Percentiles rank a stretch among this genome's conserved stretches.
Conservation (phyloP, 2,113 vertebrate species). For the Chrysochloris asiatica region DNA sequence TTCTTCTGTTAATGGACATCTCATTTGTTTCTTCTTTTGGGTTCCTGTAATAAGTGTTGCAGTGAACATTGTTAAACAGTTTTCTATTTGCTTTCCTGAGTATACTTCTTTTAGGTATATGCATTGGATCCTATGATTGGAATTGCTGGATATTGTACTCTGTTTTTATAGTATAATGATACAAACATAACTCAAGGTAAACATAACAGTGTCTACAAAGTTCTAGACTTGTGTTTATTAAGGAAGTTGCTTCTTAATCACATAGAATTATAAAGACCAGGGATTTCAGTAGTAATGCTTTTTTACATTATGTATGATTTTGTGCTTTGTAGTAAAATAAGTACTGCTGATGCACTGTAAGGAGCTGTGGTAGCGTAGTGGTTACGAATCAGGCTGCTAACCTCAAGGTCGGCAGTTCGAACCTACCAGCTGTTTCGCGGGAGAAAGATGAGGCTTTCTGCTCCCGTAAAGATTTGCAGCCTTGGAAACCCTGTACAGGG, state of each 20-base stretch:
- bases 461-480: too few relatives aligned
- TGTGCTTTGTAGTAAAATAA: neutral
- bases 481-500: too few relatives aligned
- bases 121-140: neutral
- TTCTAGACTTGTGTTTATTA: constrained; percentile 13
- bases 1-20: neutral
- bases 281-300: constrained; percentile 5
- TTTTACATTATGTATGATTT: constrained; percentile 17
- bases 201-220: neutral
- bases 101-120: neutral
- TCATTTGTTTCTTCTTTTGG: neutral
- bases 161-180: neutral
- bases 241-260: constrained; percentile 15
- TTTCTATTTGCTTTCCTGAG: neutral
- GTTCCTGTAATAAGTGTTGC: neutral
- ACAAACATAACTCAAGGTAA: neutral
- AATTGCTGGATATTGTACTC: neutral
- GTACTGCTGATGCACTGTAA: neutral
- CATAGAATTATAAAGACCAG: neutral
- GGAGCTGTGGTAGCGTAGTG: too few relatives aligned
- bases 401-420: too few relatives aligned
- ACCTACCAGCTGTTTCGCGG: too few relatives aligned
- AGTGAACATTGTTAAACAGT: neutral
- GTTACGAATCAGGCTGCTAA: too few relatives aligned
- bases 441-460: too few relatives aligned